Conservation (phyloP, 2,797 vertebrate species). For the Limnodromus scolopaceus region DNA sequence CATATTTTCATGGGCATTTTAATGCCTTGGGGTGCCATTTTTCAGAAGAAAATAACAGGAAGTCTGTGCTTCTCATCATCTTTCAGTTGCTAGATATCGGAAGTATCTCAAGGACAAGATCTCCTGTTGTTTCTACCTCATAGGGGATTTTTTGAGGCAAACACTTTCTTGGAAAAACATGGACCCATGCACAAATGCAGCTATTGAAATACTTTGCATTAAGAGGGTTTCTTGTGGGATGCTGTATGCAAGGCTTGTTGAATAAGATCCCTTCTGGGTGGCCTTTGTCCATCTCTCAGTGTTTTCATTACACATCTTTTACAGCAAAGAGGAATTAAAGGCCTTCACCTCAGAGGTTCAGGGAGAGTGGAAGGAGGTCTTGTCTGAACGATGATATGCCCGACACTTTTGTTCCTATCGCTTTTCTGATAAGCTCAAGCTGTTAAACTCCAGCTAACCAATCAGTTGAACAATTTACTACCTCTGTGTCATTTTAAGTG, state of each 20-base stretch:
- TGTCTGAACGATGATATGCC: not conserved
- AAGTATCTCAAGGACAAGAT: not conserved
- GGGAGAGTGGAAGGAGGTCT: conserved; percentile 8
- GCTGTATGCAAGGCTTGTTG: not conserved
- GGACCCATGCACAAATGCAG: not conserved
- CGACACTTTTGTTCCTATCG: not conserved
- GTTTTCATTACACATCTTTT: conserved; percentile 29
- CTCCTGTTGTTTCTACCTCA: conserved; percentile 33
- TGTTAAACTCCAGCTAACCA: conserved; percentile 6
- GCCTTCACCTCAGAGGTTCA: conserved; percentile 32
- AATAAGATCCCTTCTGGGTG: conserved; percentile 59
- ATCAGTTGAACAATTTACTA: conserved; percentile 39
- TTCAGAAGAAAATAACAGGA: not conserved
- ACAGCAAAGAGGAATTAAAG: conserved; percentile 2
- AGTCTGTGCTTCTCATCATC: conserved; percentile 38
- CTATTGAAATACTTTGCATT: not conserved
- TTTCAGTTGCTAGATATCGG: not conserved
- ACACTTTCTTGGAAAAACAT: not conserved
- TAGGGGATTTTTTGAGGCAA: conserved; percentile 6
- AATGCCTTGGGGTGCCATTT: conserved; percentile 35
- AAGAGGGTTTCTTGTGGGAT: not conserved
- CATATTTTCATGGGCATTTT: conserved; percentile 6
- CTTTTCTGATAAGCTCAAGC: conserved; percentile 18
- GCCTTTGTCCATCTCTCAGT: conserved; percentile 29
- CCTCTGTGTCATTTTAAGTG: conserved; percentile 31